Evolutionary conservation across 1,140 invertebrate genomes (phyloP).

Genomic region (Hycleus phaleratus): DNA sequence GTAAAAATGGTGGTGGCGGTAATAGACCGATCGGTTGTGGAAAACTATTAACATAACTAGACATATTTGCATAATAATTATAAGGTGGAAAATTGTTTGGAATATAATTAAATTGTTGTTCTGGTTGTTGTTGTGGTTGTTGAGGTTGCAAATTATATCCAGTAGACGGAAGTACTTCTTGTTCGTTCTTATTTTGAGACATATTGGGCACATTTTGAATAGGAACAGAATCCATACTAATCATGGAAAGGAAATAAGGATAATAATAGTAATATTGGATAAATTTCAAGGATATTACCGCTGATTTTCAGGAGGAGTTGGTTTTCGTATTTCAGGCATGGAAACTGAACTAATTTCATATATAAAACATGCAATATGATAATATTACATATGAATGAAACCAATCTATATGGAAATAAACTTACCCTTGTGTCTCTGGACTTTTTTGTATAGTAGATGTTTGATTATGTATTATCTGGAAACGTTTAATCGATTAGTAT

Average conservation of each 20-base stretch:
- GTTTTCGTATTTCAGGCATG: not conserved
- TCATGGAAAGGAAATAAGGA: too few relatives aligned
- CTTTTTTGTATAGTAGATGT: conserved; percentile 29
- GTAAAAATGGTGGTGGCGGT: too few relatives aligned
- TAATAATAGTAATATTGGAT: too few relatives aligned
- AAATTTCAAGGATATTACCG: too few relatives aligned
- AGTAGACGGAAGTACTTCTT: too few relatives aligned
- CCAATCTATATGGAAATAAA: conserved; percentile 5
- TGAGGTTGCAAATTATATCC: not conserved
- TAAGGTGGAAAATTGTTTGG: too few relatives aligned
- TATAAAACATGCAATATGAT: conserved; percentile 7
- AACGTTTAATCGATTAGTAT: conserved; percentile 6
- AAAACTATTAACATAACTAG: too few relatives aligned
- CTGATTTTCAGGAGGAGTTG: not conserved
- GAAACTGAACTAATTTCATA: not conserved
- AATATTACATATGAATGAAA: too few relatives aligned
- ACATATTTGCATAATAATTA: too few relatives aligned
- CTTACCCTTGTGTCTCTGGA: conserved; percentile 33
- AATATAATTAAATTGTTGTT: not conserved
- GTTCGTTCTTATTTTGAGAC: not conserved
- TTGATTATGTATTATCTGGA: conserved; percentile 42
- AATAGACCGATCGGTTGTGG: too few relatives aligned
- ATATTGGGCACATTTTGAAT: conserved; percentile 15
- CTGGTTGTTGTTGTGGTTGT: not conserved
- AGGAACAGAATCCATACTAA: not conserved